Conservation (phyloP, 2,113 vertebrate species). For the Bombycilla garrulus region DNA sequence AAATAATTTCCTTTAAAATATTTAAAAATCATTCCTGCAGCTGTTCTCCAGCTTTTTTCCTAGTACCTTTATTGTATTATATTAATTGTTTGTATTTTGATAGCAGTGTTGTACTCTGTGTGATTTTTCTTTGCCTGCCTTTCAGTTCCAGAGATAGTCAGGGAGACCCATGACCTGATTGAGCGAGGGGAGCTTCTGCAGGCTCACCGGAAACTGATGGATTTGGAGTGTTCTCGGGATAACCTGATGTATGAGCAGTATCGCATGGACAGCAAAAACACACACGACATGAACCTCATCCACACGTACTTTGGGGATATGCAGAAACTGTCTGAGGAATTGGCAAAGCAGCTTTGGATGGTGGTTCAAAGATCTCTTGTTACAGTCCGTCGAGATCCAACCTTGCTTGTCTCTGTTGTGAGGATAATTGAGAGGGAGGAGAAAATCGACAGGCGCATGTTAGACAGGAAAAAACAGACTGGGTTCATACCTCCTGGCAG, state of each 20-base stretch:
- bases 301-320: conserved; percentile 90
- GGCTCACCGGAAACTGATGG: conserved; percentile 94
- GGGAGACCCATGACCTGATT: conserved; percentile 88
- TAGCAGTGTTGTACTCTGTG: background rate
- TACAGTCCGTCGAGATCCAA: conserved; percentile 91
- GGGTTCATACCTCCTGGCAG: conserved; percentile 92
- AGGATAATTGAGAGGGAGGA: conserved; percentile 98
- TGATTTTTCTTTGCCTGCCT: background rate
- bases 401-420: conserved; percentile 91
- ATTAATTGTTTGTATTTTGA: background rate
- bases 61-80: background rate
- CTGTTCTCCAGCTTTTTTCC: background rate
- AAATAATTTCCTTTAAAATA: background rate
- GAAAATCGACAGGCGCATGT: conserved; percentile 90
- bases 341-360: conserved; percentile 97
- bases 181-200: conserved; percentile 88
- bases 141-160: conserved; percentile 93
- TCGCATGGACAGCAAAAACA: conserved; percentile 93
- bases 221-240: conserved; percentile 92
- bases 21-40: background rate
- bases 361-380: conserved; percentile 90
- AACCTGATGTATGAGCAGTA: conserved; percentile 98
- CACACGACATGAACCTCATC: conserved; percentile 92
- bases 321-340: conserved; percentile 88
- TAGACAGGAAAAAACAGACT: conserved; percentile 91